Conservation (phyloP, 2,797 vertebrate species). For the Lithobates sylvaticus region DNA sequence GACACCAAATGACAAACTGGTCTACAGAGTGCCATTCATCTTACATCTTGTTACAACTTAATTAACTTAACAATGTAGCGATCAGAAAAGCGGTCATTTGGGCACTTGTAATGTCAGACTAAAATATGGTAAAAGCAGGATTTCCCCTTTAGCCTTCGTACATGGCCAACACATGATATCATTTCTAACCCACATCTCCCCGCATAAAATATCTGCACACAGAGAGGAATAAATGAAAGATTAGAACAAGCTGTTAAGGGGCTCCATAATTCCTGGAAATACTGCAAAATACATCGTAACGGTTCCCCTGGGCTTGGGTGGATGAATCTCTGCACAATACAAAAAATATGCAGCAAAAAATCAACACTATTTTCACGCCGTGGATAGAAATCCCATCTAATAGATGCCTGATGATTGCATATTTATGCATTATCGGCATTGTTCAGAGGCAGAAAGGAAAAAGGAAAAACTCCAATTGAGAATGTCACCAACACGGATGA, state of each 20-base stretch:
- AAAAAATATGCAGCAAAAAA: conserved; percentile 29
- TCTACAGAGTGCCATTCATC: no score
- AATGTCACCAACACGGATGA: conserved; percentile 18
- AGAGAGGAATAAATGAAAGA: not conserved
- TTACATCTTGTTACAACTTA: no score
- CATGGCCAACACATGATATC: not conserved
- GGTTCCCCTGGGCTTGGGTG: conserved; percentile 31
- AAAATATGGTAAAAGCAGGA: no score
- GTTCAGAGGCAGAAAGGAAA: not conserved
- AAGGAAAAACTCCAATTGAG: not conserved
- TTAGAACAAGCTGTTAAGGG: not conserved
- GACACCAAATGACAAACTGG: no score
- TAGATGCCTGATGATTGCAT: conserved; percentile 36
- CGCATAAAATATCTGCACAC: not conserved
- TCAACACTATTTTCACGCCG: not conserved
- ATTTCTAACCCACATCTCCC: not conserved
- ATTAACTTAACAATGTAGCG: no score
- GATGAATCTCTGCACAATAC: conserved; percentile 35
- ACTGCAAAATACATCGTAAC: not conserved
- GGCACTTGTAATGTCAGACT: no score
- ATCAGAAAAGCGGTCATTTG: no score
- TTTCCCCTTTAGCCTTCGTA: not conserved
- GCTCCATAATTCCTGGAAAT: conserved; percentile 5
- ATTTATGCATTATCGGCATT: conserved; percentile 41
- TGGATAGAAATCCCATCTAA: conserved; percentile 42